Base-by-base conservation (phyloP, 2,888 invertebrate genomes). In the Eumacrocentrus americanus region DNA sequence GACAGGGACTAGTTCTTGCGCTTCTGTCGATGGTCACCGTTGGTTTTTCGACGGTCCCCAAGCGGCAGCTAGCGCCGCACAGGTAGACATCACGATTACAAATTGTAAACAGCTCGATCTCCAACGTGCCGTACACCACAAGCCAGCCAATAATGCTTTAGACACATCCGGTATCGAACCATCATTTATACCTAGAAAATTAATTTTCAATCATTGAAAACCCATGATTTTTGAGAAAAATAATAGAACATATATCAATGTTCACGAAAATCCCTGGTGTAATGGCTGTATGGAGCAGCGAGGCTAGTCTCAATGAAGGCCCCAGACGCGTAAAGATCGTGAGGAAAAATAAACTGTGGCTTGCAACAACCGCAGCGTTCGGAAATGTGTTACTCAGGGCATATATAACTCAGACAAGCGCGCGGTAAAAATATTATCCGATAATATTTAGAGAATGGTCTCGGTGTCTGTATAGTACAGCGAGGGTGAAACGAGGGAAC, bases 11-110 rank as follows among this genome's bases (percentile, higher is more conserved):
- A 65, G 65, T 69, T 69, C 66, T 68, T 68, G 68, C 60, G 48
- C 47, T 40, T 50, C 58, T 63, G 63, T 66, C 29, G 29, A 29
- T 29, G 55, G 64, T 62, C 50, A 63, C 67, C 65, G 67, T 61
- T 67, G 65, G 74, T 72, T 46, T 74, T 76, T 73, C 69, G 72
- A 69, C 67, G 64, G 66, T 72, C 67, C 70, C 68, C 50, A 61
- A 68, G 65, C 71, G 69, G 52, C 62, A 61, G 63, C 67, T 71
- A 73, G 68, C 70, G 71, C 72, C 68, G 64, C 56, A 59, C 72
- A 75, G 70, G 70, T 70, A 70, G 67, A 67, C 69, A 64, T 62
- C 67, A 59, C 65, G 69, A 76, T 76, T 76, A 76, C 73, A 78
- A 77, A 75, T 78, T 74, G 73, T 75, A 75, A 76, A 67, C 71